phyloP scores from a whole-genome alignment of 2,888 invertebrate species.

The Automeris io region DNA sequence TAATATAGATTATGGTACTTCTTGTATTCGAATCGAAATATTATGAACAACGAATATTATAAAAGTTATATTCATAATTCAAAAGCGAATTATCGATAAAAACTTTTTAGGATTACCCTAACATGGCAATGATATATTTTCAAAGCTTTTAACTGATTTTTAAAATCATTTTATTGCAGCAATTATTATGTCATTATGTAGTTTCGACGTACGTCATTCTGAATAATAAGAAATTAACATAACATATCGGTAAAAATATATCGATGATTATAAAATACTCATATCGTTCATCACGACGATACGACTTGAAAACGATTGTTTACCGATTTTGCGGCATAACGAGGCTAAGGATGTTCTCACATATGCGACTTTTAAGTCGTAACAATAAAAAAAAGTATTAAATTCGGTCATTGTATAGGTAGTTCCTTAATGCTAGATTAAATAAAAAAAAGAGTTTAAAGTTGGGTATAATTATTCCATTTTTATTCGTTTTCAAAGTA shows the following conservation, averaged over 20 bases:
- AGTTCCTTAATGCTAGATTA: too few species aligned
- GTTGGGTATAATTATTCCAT: neutral
- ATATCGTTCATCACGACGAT: constrained; percentile 20
- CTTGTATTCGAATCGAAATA: too few species aligned
- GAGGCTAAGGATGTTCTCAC: constrained; percentile 16
- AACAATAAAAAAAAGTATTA: neutral
- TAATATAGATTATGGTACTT: too few species aligned
- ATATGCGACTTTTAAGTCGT: neutral
- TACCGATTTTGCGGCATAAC: constrained; percentile 8
- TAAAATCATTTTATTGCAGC: neutral
- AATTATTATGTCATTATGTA: neutral
- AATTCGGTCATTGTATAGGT: neutral
- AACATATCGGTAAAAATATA: constrained; percentile 12
- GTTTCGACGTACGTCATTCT: constrained; percentile 1
- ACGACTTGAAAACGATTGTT: constrained; percentile 19
- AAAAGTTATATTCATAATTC: too few species aligned
- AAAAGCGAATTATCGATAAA: too few species aligned
- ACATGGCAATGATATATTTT: too few species aligned
- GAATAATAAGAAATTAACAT: constrained; percentile 3
- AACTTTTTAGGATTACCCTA: too few species aligned
- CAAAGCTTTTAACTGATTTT: too few species aligned
- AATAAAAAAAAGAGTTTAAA: too few species aligned
- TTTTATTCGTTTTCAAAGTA: neutral
- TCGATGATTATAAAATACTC: constrained; percentile 26
- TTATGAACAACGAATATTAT: too few species aligned